Evolutionary conservation across 2,113 vertebrate genomes (phyloP).

Genomic region (Notothenia rossii): DNA sequence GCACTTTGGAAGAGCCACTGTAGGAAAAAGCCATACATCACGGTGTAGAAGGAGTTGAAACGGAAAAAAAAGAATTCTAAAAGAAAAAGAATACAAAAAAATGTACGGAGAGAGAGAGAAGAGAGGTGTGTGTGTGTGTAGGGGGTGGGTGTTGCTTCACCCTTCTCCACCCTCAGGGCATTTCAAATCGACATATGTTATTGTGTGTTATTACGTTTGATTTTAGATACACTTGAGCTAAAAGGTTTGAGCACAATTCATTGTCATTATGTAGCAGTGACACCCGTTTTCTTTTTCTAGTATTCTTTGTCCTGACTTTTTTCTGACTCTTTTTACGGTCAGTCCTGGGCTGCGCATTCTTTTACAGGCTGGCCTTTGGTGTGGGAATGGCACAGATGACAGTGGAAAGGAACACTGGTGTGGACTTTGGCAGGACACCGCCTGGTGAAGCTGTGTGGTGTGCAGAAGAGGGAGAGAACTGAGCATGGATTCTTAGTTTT

Average conservation of each 20-base stretch:
- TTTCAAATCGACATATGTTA: conserved; percentile 35
- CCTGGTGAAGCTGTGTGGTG: conserved; percentile 57
- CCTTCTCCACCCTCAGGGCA: conserved; percentile 49
- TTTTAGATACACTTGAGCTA: conserved; percentile 25
- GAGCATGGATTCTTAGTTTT: conserved; percentile 38
- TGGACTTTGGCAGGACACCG: conserved; percentile 91
- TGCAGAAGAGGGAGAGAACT: conserved; percentile 40
- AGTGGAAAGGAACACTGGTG: conserved; percentile 90
- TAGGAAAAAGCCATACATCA: conserved; percentile 85
- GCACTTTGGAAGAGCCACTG: conserved; percentile 85
- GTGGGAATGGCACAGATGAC: conserved; percentile 95
- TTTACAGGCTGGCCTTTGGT: conserved; percentile 91
- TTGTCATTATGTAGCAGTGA: neutral
- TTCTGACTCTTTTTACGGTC: conserved; percentile 28
- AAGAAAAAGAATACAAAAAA: conserved; percentile 15
- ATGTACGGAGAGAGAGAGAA: conserved; percentile 12
- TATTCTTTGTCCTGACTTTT: conserved; percentile 31
- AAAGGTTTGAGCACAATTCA: conserved; percentile 47
- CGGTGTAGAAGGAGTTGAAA: conserved; percentile 64
- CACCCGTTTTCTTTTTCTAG: conserved; percentile 6
- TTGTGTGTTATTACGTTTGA: conserved; percentile 47
- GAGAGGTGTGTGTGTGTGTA: neutral
- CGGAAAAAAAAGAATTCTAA: conserved; percentile 25
- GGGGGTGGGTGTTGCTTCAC: conserved; percentile 36
- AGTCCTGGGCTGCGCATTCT: conserved; percentile 87